Evolutionary conservation across 1,140 invertebrate genomes (phyloP).

Genomic region (Drosophila murphyi): DNA sequence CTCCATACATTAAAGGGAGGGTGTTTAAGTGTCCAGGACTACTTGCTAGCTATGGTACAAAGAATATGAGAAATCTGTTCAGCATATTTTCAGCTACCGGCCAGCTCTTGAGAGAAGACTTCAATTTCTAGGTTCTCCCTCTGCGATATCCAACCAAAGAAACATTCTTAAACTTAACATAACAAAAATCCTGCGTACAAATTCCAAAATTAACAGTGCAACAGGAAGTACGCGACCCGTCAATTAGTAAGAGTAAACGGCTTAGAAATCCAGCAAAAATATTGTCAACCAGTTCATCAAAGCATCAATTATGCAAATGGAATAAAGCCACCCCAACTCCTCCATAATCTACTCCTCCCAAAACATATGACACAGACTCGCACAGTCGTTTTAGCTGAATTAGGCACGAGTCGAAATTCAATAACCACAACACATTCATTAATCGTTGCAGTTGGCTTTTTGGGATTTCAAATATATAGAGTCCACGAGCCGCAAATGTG

Average conservation of each 20-base stretch:
- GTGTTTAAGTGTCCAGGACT: too few species aligned
- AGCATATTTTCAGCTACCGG: too few species aligned
- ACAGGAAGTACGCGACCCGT: constrained; percentile 20
- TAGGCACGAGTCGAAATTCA: constrained; percentile 17
- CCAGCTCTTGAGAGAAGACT: too few species aligned
- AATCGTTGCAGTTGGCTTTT: constrained; percentile 31
- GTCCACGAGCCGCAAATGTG: neutral
- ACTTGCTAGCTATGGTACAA: neutral
- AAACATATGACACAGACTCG: too few species aligned
- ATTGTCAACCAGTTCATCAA: constrained; percentile 19
- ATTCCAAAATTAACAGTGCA: neutral
- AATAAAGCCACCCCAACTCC: neutral
- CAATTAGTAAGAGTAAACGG: neutral
- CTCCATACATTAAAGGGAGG: too few species aligned
- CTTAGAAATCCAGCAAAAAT: constrained; percentile 15
- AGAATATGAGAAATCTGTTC: too few species aligned
- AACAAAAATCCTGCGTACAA: constrained; percentile 2
- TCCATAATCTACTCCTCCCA: too few species aligned
- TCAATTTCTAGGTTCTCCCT: too few species aligned
- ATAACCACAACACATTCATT: constrained; percentile 47
- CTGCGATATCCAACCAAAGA: too few species aligned
- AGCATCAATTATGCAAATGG: constrained; percentile 22
- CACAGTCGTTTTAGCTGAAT: neutral
- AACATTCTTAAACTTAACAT: too few species aligned
- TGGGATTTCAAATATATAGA: neutral